Base-by-base conservation (phyloP, 2,888 invertebrate genomes). In the Ophion costatus region DNA sequence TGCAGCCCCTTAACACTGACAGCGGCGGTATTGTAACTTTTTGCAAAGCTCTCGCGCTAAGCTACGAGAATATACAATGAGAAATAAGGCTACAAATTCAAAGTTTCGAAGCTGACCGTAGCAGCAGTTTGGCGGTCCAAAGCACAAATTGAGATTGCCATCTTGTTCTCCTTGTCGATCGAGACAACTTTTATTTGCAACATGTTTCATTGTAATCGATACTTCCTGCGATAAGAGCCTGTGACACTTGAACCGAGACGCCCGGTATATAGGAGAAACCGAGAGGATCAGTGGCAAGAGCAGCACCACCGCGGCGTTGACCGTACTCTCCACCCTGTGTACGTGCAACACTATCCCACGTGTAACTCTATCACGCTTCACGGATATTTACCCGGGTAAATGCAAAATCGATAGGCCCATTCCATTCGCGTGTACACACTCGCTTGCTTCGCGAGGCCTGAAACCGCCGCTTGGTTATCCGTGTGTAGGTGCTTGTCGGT, bases 351-450 rank as follows among this genome's bases (percentile, higher is more conserved):
- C 51, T 51, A 51, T 90, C 88, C 90, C 91, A 91, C 92, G 92
- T 91, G 92, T 90, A 91, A 92, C 91, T 38, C 38, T 90, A 92
- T 92, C 91, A 92, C 91, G 92, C 92, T 92, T 92, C 92, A 90
- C 89, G 90, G 92, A 88, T 91, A 91, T 91, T 92, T 92, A 92
- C 91, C 87, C 87, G 89, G 89, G 90, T 91, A 92, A 92, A 92
- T 91, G 92, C 88, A 92, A 92, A 92, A 92, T 92, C 92, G 91
- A 92, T 92, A 91, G 88, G 88, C 88, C 89, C 88, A 89, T 83
- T 86, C 88, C 88, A 86, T 85, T 20, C 38, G 24, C 81, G 86
- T 86, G 86, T 87, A 82, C 22, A 22, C 82, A 84, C 88, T 87
- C 85, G 84, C 86, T 86, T 85, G 70, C 75, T 73, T 86, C 80